Percentiles rank a stretch among this genome's conserved stretches.
These are phyloP conservation scores for Pitta sordida DNA, from an alignment of 2,113 vertebrate genomes.

Conservation along the genomic window DNA sequence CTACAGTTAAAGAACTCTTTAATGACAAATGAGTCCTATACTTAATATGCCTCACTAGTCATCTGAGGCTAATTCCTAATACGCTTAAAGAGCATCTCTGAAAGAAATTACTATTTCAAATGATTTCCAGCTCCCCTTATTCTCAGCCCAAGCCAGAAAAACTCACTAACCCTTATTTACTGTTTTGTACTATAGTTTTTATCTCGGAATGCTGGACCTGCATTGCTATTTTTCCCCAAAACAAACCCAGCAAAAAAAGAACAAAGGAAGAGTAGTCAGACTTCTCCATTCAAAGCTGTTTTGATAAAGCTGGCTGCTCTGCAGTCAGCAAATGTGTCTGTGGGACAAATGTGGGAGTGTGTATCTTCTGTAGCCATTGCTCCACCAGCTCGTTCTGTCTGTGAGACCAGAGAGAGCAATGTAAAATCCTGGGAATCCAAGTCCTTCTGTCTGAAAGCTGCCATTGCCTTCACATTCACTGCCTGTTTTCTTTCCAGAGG, in stretches of 20 bases:
- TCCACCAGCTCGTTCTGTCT: accelerated
- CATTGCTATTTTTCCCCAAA: not conserved
- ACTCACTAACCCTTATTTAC: not conserved
- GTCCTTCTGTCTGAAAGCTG: not conserved
- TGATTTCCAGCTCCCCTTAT: not conserved
- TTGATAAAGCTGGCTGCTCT: not conserved
- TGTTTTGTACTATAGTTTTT: not conserved
- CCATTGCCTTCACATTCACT: not conserved
- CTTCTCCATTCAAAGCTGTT: not conserved
- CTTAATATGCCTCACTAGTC: not conserved
- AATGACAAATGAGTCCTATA: not conserved
- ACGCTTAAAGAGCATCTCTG: not conserved
- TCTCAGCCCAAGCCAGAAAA: not conserved
- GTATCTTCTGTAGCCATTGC: not conserved
- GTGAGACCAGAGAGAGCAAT: not conserved
- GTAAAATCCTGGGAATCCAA: not conserved
- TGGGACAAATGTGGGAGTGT: not conserved
- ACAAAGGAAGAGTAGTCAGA: not conserved
- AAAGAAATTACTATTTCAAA: not conserved
- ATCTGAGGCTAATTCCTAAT: not conserved
- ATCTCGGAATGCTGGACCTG: not conserved
- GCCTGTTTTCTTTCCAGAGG: not conserved
- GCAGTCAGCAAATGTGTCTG: not conserved
- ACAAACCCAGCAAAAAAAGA: not conserved
- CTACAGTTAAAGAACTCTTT: not conserved